Percentiles rank a stretch among this genome's conserved stretches.
These are phyloP conservation scores for Empis livida DNA, from an alignment of 2,888 invertebrate species.

Conservation along the genomic window DNA sequence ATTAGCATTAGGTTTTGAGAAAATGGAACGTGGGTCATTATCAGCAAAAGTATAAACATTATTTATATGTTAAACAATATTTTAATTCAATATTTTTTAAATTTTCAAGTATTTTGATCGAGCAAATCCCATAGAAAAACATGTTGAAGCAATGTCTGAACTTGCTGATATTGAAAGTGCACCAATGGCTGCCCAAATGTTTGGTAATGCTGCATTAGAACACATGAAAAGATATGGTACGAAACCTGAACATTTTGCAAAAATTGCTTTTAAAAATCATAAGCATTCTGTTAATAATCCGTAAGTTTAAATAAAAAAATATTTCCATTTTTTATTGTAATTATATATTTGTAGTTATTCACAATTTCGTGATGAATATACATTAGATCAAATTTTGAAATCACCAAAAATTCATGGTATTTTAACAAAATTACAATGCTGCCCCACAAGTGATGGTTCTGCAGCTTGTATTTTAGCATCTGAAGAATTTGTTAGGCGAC, in stretches of 20 bases:
- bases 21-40: constrained; percentile 91
- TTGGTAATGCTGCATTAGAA: constrained; percentile 91
- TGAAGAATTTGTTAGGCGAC: constrained; percentile 75
- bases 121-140: constrained; percentile 80
- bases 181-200: constrained; percentile 88
- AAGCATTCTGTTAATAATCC: constrained; percentile 94
- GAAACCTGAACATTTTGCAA: constrained; percentile 84
- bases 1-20: constrained; percentile 92
- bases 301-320: constrained; percentile 36
- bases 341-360: constrained; percentile 49
- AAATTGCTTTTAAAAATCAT: constrained; percentile 97
- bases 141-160: constrained; percentile 74
- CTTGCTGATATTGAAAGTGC: constrained; percentile 64
- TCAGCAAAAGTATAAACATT: constrained; percentile 45
- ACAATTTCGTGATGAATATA: constrained; percentile 86
- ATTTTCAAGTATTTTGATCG: constrained; percentile 56
- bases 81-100: constrained; percentile 3
- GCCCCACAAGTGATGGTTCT: constrained; percentile 97
- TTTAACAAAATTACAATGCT: constrained; percentile 92
- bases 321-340: neutral
- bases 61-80: neutral
- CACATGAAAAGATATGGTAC: constrained; percentile 78
- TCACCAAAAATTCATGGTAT: constrained; percentile 85
- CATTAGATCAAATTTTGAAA: constrained; percentile 76
- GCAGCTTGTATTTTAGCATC: constrained; percentile 86